Evolutionary conservation across 2,113 vertebrate genomes (phyloP).

Genomic region (Odontesthes bonariensis): DNA sequence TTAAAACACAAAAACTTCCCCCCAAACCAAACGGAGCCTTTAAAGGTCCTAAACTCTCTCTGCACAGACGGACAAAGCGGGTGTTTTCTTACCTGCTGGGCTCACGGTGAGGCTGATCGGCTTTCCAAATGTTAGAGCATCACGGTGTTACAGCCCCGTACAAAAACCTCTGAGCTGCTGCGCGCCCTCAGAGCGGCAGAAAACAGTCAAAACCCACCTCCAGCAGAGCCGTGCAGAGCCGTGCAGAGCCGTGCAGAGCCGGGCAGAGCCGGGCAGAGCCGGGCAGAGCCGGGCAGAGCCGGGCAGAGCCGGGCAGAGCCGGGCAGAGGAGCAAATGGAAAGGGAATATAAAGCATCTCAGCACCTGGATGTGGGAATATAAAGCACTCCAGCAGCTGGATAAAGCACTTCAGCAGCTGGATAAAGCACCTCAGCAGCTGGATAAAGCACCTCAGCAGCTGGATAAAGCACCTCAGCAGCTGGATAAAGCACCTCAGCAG

Average conservation of each 20-base stretch:
- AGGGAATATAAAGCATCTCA: accelerated
- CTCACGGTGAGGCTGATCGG: slow-evolving; percentile 22
- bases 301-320: accelerated
- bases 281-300: accelerated
- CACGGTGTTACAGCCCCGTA: slow-evolving; percentile 43
- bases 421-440: accelerated
- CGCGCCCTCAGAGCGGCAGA: accelerated
- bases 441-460: too few species aligned
- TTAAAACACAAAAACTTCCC: neutral
- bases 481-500: too few species aligned
- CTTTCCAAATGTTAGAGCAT: slow-evolving; percentile 9
- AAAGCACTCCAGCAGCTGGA: accelerated
- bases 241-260: accelerated
- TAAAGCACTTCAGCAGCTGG: too few species aligned
- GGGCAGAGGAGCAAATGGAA: too few species aligned
- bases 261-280: accelerated
- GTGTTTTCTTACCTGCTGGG: slow-evolving; percentile 56
- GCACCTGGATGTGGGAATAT: neutral
- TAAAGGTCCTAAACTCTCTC: accelerated
- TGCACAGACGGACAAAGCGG: accelerated
- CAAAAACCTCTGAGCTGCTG: slow-evolving; percentile 45
- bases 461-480: accelerated
- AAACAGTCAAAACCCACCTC: neutral
- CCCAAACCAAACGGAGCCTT: neutral
- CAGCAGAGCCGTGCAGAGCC: accelerated